phyloP scores from a whole-genome alignment of 2,888 invertebrate genomes.

The Drosophila macrothrix region DNA sequence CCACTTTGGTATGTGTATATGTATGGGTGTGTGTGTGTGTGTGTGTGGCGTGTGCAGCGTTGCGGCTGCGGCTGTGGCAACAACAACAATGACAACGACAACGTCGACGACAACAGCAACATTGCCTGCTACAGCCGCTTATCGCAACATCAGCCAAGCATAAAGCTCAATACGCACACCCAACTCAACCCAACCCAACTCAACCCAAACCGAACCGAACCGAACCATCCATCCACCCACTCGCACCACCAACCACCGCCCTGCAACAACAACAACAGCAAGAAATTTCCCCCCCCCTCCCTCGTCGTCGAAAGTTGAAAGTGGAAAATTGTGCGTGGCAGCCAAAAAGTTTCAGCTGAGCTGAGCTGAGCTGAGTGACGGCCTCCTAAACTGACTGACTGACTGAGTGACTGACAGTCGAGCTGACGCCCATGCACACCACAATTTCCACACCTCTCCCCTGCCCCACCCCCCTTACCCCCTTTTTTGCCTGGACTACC shows the following conservation, averaged over 20 bases:
- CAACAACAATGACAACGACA: conserved; percentile 29
- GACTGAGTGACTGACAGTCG: conserved; percentile 21
- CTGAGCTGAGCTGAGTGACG: conserved; percentile 52
- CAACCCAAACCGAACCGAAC: neutral
- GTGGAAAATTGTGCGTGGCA: conserved; percentile 78
- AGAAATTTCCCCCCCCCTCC: conserved; percentile 12
- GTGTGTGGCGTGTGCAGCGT: conserved; percentile 71
- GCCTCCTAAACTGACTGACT: conserved; percentile 51
- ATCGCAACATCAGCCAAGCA: conserved; percentile 80
- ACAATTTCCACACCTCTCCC: neutral
- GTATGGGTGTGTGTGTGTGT: conserved; percentile 9
- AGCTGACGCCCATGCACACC: conserved; percentile 16
- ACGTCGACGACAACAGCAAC: conserved; percentile 49
- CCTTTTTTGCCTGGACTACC: conserved; percentile 17
- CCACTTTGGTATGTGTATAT: conserved; percentile 12
- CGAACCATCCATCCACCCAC: conserved; percentile 6
- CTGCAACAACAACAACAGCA: conserved; percentile 26
- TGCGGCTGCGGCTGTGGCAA: conserved; percentile 69
- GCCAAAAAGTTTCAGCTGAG: conserved; percentile 66
- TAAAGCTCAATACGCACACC: conserved; percentile 64
- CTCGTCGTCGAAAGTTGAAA: conserved; percentile 64
- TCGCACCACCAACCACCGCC: conserved; percentile 40
- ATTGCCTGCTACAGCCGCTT: conserved; percentile 61
- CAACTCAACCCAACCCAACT: conserved; percentile 7
- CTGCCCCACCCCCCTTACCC: neutral